Base-by-base conservation (phyloP, 2,888 invertebrate genomes). In the Reticulitermes lucifugus region DNA sequence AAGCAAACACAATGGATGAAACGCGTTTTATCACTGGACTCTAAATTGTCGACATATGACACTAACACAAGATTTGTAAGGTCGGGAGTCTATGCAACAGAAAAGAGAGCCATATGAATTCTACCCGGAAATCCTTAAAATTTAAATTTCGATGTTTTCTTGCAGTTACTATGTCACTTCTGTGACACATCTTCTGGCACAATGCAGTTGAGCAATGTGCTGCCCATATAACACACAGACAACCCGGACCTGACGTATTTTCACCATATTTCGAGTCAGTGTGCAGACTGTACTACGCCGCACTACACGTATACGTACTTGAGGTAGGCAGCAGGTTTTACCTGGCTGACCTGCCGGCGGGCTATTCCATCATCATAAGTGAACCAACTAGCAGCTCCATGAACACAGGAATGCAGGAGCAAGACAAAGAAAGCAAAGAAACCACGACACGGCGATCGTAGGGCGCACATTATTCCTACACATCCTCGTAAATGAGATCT, bases 271-370 rank as follows among this genome's bases (percentile, higher is more conserved):
- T 65, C n/a, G 21, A 73, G 21, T 73, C 41, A 73, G 21, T 12
- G 73, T 9, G 14, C 2, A 73, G 73, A 73, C 73, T 73, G 73
- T 73, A 73, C 73, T 41, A 35, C 41, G 73, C 14, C 41, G 21
- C 35, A 35, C 35, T 35, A 35, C n/a, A 41, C 35, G 73, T 73
- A 35, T 65, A 41, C 35, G 73, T 73, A 73, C 73, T 73, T 73
- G 73, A 73, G 73, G 41, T 73, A 73, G 73, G 29, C 71, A 71
- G 71, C 71, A 73, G 73, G 73, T 73, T 73, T 73, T 73, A 73
- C 73, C 41, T 73, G 73, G 73, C 73, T 73, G 73, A 73, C 35
- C 41, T 41, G 22, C 73, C 73, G 73, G 73, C 73, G 73, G 73
- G 73, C 73, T 73, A 73, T 73, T 41, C 73, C 29, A 73, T 73